Evolutionary conservation across 2,888 invertebrate genomes (phyloP), one percentile per base, ranked within the genome.

Genomic region (Cheilosia soror): DNA sequence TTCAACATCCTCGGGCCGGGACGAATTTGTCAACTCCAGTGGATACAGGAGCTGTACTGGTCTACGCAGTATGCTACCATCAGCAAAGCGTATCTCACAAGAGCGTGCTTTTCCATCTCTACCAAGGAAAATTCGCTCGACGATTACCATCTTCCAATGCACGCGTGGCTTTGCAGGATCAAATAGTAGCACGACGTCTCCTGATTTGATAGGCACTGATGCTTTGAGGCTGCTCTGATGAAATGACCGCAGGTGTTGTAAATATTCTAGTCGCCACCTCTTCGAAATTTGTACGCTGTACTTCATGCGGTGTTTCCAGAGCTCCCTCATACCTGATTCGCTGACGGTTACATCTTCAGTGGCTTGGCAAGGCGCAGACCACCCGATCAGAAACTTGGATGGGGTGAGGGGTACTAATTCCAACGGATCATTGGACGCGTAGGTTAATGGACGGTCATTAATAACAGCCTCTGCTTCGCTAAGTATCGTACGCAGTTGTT

Each of bases 141-240:
- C 44, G 7, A 58, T 49, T n/a, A 60, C 58, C 66, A 66, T 40
- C 60, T 65, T 75, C 69, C 73, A 83, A 3, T 79, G 55, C 5
- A 87, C 13, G 4, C 84, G 76, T 1, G 73, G 58, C 13, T 51
- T 40, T 4, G 58, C 60, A 6, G 60, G 71, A 65, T 82, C 78
- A 31, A 66, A 78, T 4, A 78, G 25, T 2, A 81, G 29, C 20
- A 87, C 81, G 15, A 85, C 33, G 51, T 87, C 69, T 5, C 77
- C 80, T 20, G 11, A n/a, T 13, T 73, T 63, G 1, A 72, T 27
- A 6, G 15, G 9, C 25, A 29, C 31, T 9, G 57, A 13, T 13
- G 49, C 1, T 20, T 65, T 72, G n/a, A 4, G 13, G 15, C 13
- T 40, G 1, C 7, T 33, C 1, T 31, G 29, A 58, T 66, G 58